A percentile compares a stretch with the other conserved stretches of the same genome.
Conservation (phyloP, 53 echinoderm and acorn worm genomes). For the Paelopatides confundens region DNA sequence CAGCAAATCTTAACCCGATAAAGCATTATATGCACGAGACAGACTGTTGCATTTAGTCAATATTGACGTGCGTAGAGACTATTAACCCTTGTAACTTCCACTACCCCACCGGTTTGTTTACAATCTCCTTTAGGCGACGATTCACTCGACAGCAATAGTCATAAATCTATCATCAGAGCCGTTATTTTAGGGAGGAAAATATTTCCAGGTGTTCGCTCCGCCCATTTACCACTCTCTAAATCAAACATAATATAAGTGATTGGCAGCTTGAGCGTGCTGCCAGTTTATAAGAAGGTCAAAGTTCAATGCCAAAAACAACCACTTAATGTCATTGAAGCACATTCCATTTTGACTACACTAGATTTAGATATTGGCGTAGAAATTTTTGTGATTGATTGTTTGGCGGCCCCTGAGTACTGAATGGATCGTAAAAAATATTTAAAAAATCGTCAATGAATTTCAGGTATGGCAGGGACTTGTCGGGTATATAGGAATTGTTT, state of each 20-base stretch:
- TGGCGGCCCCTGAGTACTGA: not conserved
- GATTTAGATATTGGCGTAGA: not conserved
- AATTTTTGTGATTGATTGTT: not conserved
- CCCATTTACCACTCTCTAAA: not conserved
- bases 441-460: not conserved
- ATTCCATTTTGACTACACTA: not conserved
- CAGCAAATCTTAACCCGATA: too few species aligned
- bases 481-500: not conserved
- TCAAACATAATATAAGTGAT: not conserved
- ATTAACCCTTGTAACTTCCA: not conserved
- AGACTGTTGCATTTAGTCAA: not conserved
- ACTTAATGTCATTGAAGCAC: not conserved
- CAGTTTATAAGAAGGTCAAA: not conserved
- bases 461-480: not conserved
- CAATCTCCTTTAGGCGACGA: not conserved
- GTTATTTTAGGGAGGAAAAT: not conserved
- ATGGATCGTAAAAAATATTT: not conserved
- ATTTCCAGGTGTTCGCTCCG: constrained; percentile 3
- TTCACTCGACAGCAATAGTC: not conserved
- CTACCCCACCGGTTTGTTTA: not conserved
- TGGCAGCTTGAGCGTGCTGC: not conserved
- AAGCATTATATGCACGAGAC: too few species aligned
- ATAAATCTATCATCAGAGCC: not conserved
- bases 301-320: not conserved
- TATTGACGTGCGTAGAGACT: not conserved